These are phyloP conservation scores for Hydrocynus forskahlii DNA, from an alignment of 2,797 vertebrate species.

Conservation along the genomic window DNA sequence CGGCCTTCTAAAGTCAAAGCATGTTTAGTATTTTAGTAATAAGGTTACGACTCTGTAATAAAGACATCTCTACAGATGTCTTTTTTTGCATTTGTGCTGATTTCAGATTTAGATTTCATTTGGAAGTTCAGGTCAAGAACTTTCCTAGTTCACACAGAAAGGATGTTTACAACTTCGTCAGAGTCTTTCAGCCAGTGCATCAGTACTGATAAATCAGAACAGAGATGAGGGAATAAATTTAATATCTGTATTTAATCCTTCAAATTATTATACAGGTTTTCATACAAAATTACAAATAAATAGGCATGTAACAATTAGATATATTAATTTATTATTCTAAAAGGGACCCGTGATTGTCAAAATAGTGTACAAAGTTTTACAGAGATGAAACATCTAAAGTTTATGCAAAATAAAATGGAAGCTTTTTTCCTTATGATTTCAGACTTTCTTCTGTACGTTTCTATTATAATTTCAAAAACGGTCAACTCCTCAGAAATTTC, in stretches of 20 bases:
- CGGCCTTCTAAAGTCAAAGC: no score
- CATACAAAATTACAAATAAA: conserved; percentile 54
- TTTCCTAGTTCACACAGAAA: background rate
- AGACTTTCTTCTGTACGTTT: background rate
- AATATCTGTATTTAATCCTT: conserved; percentile 8
- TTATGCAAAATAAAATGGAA: background rate
- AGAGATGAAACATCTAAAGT: background rate
- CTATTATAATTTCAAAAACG: background rate
- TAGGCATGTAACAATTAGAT: conserved; percentile 36
- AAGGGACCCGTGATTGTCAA: conserved; percentile 33
- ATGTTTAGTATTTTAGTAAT: no score
- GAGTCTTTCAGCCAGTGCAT: background rate
- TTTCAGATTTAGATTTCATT: no score
- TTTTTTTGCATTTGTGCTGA: no score
- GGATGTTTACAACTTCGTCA: background rate
- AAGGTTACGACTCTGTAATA: no score
- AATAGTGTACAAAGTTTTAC: conserved; percentile 16
- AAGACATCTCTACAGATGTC: no score
- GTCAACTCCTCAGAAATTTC: background rate
- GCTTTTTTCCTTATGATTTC: background rate
- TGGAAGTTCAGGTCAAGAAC: no score
- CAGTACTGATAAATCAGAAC: background rate
- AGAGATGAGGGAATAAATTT: background rate
- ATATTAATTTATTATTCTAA: conserved; percentile 41
- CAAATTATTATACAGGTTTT: conserved; percentile 10